A percentile compares a stretch with the other conserved stretches of the same genome.
Conservation (phyloP, 1,140 invertebrate species). For the Pseudobourletiella spinata region DNA sequence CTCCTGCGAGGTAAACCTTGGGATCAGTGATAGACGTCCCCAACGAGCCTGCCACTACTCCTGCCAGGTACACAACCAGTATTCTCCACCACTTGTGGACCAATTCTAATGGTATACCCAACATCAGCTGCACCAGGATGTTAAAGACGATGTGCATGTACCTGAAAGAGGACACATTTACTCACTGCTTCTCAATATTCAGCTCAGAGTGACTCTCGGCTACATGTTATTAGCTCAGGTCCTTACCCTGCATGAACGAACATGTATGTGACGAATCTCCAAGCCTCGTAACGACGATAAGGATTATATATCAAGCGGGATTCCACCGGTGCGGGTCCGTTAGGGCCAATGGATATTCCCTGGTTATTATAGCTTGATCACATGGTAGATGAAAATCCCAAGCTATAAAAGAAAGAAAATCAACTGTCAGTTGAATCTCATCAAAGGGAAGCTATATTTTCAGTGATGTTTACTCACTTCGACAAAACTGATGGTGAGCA, state of each 20-base stretch:
- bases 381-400: slow-evolving; percentile 45
- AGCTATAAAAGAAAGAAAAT: slow-evolving; percentile 38
- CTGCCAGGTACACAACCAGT: slow-evolving; percentile 52
- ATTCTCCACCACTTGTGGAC: slow-evolving; percentile 87
- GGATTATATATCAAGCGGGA: slow-evolving; percentile 83
- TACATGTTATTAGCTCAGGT: too few species aligned
- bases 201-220: too few species aligned
- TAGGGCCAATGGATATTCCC: slow-evolving; percentile 29
- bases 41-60: slow-evolving; percentile 75
- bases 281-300: slow-evolving; percentile 71
- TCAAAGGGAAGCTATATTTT: too few species aligned
- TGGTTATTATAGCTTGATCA: slow-evolving; percentile 38
- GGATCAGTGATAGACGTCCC: slow-evolving; percentile 86
- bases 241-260: slow-evolving; percentile 87
- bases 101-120: slow-evolving; percentile 89
- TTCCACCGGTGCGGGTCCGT: slow-evolving; percentile 58
- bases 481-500: slow-evolving; percentile 52
- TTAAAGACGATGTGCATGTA: slow-evolving; percentile 82
- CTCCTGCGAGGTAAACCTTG: slow-evolving; percentile 75
- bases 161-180: too few species aligned
- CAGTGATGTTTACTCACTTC: too few species aligned
- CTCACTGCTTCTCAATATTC: too few species aligned
- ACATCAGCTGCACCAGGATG: slow-evolving; percentile 77
- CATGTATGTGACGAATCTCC: slow-evolving; percentile 93
- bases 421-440: too few species aligned